Evolutionary conservation across 2,113 vertebrate species (phyloP).

Genomic region (Ursus arctos): DNA sequence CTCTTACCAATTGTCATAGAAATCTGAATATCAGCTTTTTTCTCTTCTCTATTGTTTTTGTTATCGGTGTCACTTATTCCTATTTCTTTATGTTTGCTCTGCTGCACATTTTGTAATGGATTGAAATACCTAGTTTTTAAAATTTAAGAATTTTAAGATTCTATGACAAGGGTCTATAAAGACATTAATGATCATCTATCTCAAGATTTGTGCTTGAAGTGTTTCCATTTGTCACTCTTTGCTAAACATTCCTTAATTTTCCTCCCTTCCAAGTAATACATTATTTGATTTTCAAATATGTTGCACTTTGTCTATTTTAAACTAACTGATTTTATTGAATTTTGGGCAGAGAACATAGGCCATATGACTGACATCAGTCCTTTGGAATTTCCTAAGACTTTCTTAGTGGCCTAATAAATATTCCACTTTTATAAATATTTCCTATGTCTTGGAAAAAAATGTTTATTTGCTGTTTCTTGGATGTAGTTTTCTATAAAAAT

Average conservation of each 20-base stretch:
- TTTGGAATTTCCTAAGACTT: neutral
- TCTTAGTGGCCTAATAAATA: neutral
- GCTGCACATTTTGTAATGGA: neutral
- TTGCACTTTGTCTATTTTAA: neutral
- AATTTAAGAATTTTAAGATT: neutral
- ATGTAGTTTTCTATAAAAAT: neutral
- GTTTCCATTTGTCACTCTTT: neutral
- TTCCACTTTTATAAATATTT: neutral
- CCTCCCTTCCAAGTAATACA: neutral
- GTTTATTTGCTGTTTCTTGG: neutral
- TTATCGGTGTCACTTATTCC: neutral
- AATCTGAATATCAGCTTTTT: neutral
- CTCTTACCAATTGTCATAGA: neutral
- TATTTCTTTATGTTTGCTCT: neutral
- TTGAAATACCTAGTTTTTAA: neutral
- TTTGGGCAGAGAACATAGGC: neutral
- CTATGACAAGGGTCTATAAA: neutral
- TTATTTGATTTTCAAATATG: constrained; percentile 1
- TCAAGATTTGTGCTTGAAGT: neutral
- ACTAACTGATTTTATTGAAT: neutral
- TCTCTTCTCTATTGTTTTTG: neutral
- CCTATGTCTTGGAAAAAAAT: neutral
- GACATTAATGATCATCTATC: neutral
- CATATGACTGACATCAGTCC: neutral
- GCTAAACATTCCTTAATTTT: neutral